phyloP scores from a whole-genome alignment of 2,888 invertebrate species.

The Hecatera dysodea region DNA sequence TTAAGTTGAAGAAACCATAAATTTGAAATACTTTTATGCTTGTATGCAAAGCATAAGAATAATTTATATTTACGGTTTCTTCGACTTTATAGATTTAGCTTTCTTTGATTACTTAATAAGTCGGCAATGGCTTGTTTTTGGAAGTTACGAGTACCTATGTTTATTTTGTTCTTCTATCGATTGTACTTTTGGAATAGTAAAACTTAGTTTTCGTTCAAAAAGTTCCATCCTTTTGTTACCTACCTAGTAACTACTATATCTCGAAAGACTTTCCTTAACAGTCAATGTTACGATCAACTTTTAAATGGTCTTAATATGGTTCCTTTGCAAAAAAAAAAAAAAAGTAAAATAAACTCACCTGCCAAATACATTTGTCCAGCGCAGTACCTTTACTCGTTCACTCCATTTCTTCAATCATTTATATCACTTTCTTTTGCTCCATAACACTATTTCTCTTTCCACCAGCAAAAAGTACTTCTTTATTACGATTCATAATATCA shows the following conservation, averaged over 20 bases:
- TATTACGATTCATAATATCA: slow-evolving; percentile 69
- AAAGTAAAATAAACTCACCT: slow-evolving; percentile 65
- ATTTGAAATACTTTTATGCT: too few relatives aligned
- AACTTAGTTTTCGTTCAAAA: too few relatives aligned
- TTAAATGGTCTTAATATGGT: background rate
- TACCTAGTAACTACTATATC: background rate
- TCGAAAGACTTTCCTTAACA: background rate
- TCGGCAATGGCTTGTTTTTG: background rate
- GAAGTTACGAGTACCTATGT: background rate
- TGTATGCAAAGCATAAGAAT: slow-evolving; percentile 29
- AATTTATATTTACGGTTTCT: slow-evolving; percentile 9
- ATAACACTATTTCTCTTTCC: slow-evolving; percentile 58
- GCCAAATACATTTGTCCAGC: slow-evolving; percentile 66
- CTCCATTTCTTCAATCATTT: slow-evolving; percentile 64
- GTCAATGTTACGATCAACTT: background rate
- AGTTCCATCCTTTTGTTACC: background rate
- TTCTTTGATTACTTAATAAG: background rate
- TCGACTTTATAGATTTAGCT: background rate
- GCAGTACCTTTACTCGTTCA: slow-evolving; percentile 57
- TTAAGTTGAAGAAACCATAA: too few relatives aligned
- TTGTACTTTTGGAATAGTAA: background rate
- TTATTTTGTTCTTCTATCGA: background rate
- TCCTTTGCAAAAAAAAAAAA: background rate
- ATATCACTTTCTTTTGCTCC: slow-evolving; percentile 72
- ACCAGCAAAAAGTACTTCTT: slow-evolving; percentile 71